A percentile compares a stretch with the other conserved stretches of the same genome.
Conservation (phyloP, 1,140 invertebrate genomes). For the Odontomachus brunneus region DNA sequence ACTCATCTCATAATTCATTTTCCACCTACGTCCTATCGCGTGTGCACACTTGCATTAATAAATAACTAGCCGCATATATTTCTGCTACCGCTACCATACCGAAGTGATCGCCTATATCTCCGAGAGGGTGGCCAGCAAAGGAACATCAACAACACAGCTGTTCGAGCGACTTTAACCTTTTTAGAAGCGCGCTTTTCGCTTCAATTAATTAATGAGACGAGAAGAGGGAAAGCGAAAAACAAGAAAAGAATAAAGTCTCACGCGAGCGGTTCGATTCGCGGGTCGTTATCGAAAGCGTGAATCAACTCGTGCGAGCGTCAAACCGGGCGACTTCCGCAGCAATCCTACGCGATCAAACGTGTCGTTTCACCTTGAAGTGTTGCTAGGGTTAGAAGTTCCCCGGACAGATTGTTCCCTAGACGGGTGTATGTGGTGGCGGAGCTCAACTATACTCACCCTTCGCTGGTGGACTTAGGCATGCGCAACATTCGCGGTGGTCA, state of each 20-base stretch:
- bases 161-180: not conserved
- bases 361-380: conserved; percentile 74
- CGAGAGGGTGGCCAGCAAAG: not conserved
- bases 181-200: too few relatives aligned
- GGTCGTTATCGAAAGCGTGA: not conserved
- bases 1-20: conserved; percentile 54
- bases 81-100: not conserved
- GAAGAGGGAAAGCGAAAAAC: too few relatives aligned
- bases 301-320: not conserved
- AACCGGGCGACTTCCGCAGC: not conserved
- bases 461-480: conserved; percentile 76
- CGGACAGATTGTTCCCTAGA: conserved; percentile 42
- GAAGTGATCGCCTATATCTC: not conserved
- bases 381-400: conserved; percentile 36
- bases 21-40: conserved; percentile 21
- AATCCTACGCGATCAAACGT: conserved; percentile 21
- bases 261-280: too few relatives aligned
- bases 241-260: too few relatives aligned
- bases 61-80: not conserved
- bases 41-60: conserved; percentile 31
- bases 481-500: conserved; percentile 80
- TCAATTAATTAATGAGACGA: too few relatives aligned
- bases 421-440: conserved; percentile 45
- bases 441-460: conserved; percentile 59
- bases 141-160: conserved; percentile 13